Conservation (phyloP, 2,113 vertebrate species). For the Sander lucioperca region DNA sequence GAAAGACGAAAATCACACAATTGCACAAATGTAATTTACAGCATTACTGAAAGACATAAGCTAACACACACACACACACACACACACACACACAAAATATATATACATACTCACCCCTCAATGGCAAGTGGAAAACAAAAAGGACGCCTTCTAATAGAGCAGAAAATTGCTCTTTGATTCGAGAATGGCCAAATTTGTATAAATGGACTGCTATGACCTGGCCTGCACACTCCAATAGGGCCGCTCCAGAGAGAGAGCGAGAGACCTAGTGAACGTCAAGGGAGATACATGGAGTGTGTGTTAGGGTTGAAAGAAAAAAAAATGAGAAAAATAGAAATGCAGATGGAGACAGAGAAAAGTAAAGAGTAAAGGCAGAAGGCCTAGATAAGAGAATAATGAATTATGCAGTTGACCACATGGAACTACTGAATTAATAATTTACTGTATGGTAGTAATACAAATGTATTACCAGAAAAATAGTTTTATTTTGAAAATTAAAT, state of each 20-base stretch:
- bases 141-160: conserved; percentile 72
- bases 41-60: conserved; percentile 7
- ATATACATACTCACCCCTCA: not conserved
- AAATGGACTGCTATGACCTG: conserved; percentile 60
- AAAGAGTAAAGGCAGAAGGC: not conserved
- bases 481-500: not conserved
- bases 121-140: conserved; percentile 73
- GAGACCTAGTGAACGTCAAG: not conserved
- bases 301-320: not conserved
- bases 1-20: conserved; percentile 12
- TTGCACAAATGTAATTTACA: conserved; percentile 46
- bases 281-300: not conserved
- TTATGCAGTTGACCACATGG: not conserved
- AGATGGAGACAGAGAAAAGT: not conserved
- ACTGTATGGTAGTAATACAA: not conserved
- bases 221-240: conserved; percentile 49
- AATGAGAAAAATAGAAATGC: conserved; percentile 24
- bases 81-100: not conserved
- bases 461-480: too few species aligned
- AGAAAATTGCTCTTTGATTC: conserved; percentile 78
- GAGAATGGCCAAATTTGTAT: conserved; percentile 74
- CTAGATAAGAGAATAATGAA: conserved; percentile 6
- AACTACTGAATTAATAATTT: not conserved
- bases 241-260: conserved; percentile 23
- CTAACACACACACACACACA: too few species aligned